Conservation (phyloP, 2,113 vertebrate genomes). For the Myrmophylax atrothorax region DNA sequence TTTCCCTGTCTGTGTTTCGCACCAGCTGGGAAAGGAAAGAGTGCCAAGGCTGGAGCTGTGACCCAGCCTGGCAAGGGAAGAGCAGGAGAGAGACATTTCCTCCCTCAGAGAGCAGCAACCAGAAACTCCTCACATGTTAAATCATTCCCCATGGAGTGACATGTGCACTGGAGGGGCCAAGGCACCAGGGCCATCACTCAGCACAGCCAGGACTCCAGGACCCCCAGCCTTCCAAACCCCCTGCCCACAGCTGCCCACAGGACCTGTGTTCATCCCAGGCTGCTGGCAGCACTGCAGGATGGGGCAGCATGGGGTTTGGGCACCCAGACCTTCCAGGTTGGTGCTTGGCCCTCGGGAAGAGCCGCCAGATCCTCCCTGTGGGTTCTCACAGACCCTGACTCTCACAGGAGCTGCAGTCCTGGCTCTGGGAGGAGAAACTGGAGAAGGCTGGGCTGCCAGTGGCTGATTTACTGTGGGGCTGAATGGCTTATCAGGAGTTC, state of each 20-base stretch:
- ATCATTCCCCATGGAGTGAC: neutral
- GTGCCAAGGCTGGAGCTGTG: neutral
- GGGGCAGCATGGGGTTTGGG: neutral
- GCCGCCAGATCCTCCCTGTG: rapidly evolving
- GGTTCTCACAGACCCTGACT: neutral
- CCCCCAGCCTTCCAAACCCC: neutral
- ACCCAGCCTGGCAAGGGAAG: neutral
- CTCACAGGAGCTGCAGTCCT: neutral
- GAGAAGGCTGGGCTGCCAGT: neutral
- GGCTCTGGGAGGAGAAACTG: neutral
- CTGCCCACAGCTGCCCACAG: neutral
- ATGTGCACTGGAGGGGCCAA: neutral
- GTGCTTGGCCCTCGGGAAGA: neutral
- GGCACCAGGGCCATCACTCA: neutral
- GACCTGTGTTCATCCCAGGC: neutral
- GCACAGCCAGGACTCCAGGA: neutral
- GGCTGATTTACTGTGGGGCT: slow-evolving; percentile 13
- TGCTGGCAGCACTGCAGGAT: neutral
- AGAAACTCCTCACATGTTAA: neutral
- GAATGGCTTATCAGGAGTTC: slow-evolving; percentile 48
- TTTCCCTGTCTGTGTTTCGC: neutral
- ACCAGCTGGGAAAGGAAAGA: slow-evolving; percentile 6
- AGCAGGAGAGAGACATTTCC: neutral
- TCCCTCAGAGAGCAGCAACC: neutral
- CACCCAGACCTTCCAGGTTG: rapidly evolving